A percentile compares a stretch with the other conserved stretches of the same genome.
Evolutionary conservation across 2,888 invertebrate genomes (phyloP).

Genomic region (Anodontia alba): DNA sequence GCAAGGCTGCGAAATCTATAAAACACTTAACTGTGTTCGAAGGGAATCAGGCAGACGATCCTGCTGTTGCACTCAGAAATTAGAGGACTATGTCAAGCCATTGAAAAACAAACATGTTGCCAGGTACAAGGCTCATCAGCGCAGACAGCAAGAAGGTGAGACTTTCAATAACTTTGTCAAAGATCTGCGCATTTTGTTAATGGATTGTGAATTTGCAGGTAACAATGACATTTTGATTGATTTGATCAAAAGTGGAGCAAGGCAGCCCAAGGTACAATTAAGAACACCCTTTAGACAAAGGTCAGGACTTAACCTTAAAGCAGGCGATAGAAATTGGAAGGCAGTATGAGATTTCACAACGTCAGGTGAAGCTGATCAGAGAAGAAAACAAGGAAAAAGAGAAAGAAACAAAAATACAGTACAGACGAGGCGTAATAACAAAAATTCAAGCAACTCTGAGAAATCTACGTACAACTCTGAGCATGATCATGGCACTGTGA

Average conservation of each 20-base stretch:
- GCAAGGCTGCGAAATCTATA: conserved; percentile 59
- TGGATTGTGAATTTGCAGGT: conserved; percentile 55
- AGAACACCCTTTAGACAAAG: conserved; percentile 42
- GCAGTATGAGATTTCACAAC: conserved; percentile 43
- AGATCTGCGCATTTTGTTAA: conserved; percentile 44
- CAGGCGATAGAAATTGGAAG: conserved; percentile 47
- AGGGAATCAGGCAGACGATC: conserved; percentile 25
- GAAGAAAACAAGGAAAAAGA: conserved; percentile 41
- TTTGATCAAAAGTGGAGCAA: conserved; percentile 40
- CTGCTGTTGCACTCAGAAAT: conserved; percentile 41
- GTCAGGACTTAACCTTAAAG: conserved; percentile 33
- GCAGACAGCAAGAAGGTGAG: conserved; percentile 51
- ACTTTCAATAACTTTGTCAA: conserved; percentile 54
- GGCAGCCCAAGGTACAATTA: conserved; percentile 32
- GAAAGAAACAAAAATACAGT: background rate
- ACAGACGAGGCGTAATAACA: background rate
- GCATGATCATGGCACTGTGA: background rate
- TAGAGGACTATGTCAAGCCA: conserved; percentile 34
- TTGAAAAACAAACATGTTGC: conserved; percentile 57
- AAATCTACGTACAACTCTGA: too few relatives aligned
- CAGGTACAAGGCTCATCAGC: conserved; percentile 43
- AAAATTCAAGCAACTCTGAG: background rate
- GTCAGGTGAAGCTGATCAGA: conserved; percentile 45
- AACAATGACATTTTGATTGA: conserved; percentile 42
- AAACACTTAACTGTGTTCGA: conserved; percentile 8